Percentiles rank a stretch among this genome's conserved stretches.
Conservation (phyloP, 2,797 vertebrate species). For the Cyprinella venusta region DNA sequence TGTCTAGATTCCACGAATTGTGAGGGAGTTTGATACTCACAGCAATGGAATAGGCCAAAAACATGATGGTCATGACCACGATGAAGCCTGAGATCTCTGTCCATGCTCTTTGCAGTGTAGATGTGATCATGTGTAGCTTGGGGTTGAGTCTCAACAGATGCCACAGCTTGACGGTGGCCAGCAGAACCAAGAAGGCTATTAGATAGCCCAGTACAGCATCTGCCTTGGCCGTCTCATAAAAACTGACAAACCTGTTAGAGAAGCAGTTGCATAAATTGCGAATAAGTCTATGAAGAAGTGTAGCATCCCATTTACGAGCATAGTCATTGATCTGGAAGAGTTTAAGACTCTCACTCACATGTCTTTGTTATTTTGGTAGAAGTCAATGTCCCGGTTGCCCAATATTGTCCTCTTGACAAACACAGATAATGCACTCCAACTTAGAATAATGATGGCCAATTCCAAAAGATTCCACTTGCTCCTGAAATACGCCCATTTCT, state of each 20-base stretch:
- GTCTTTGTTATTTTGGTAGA: constrained; percentile 84
- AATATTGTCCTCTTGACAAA: constrained; percentile 89
- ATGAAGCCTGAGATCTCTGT: constrained; percentile 94
- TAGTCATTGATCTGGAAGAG: not conserved
- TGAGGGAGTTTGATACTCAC: constrained; percentile 73
- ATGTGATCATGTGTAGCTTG: constrained; percentile 93
- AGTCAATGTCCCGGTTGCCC: constrained; percentile 83
- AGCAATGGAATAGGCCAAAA: constrained; percentile 89
- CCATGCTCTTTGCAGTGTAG: constrained; percentile 89
- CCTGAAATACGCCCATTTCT: constrained; percentile 87
- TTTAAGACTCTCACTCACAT: constrained; percentile 75
- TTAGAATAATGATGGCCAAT: constrained; percentile 87
- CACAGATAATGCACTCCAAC: constrained; percentile 88
- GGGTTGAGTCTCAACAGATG: constrained; percentile 94
- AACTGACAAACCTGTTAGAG: constrained; percentile 82
- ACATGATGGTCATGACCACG: constrained; percentile 88
- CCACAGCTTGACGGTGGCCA: constrained; percentile 94
- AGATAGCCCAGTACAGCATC: constrained; percentile 90
- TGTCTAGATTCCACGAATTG: not conserved
- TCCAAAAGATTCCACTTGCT: constrained; percentile 93
- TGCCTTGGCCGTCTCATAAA: constrained; percentile 88
- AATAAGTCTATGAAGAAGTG: not conserved
- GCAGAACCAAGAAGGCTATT: constrained; percentile 91
- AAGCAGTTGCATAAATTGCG: not conserved
- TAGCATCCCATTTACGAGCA: not conserved